A percentile compares a stretch with the other conserved stretches of the same genome.
Evolutionary conservation across 92 coral and sea anemone genomes (phyloP).

Genomic region (Palythoa grandis): DNA sequence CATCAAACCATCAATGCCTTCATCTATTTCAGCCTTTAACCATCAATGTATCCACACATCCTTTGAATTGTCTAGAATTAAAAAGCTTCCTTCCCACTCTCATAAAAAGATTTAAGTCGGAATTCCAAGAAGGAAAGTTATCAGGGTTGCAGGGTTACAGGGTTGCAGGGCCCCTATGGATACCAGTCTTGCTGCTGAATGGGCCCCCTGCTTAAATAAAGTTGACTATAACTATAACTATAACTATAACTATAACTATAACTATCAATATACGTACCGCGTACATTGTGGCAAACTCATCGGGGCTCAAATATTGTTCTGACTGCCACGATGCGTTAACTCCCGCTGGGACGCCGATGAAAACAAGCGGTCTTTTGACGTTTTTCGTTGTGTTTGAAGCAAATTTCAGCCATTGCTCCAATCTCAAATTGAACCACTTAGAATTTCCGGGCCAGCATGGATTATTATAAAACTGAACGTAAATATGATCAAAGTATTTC

Average conservation of each 20-base stretch:
- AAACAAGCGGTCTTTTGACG: background rate
- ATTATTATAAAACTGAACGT: conserved; percentile 29
- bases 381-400: background rate
- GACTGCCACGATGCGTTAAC: background rate
- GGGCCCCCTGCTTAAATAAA: too few species aligned
- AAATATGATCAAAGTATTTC: conserved; percentile 16
- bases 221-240: too few species aligned
- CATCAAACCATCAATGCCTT: background rate
- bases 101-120: background rate
- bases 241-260: too few species aligned
- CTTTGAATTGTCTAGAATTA: background rate
- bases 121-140: background rate
- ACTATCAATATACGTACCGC: background rate
- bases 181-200: too few species aligned
- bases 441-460: conserved; percentile 22
- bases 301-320: background rate
- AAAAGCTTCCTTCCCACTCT: background rate
- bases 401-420: conserved; percentile 20
- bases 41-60: background rate
- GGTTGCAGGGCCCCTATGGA: too few species aligned
- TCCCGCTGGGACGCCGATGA: conserved; percentile 23
- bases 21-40: background rate
- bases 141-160: too few species aligned
- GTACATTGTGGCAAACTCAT: conserved; percentile 5
- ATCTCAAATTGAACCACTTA: background rate